Evolutionary conservation across 2,888 invertebrate species (phyloP).

Genomic region (Epirrhoe tristata): DNA sequence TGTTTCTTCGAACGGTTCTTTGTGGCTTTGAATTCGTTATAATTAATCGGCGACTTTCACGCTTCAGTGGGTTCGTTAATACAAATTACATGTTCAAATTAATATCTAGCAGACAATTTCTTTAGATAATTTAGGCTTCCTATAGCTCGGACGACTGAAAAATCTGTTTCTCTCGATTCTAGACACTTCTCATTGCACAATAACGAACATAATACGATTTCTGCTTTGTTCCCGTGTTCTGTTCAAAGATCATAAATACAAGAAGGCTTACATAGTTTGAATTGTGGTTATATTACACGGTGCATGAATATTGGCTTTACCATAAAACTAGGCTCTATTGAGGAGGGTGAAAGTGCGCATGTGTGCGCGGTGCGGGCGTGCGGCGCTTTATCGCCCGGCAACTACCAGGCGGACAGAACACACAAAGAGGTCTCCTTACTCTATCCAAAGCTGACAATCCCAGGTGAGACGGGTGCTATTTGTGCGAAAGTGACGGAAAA

Average conservation of each 20-base stretch:
- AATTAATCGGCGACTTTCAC: conserved; percentile 26
- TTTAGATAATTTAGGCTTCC: not conserved
- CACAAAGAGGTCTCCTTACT: conserved; percentile 44
- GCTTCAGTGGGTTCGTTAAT: conserved; percentile 35
- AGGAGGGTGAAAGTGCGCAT: conserved; percentile 63
- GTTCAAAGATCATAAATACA: not conserved
- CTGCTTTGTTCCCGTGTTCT: not conserved
- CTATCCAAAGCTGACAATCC: conserved; percentile 2
- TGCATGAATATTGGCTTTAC: not conserved
- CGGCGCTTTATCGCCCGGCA: conserved; percentile 78
- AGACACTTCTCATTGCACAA: not conserved
- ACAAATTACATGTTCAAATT: conserved; percentile 2
- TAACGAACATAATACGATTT: not conserved
- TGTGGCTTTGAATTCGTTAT: conserved; percentile 47
- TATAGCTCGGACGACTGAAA: not conserved
- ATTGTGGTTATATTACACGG: not conserved
- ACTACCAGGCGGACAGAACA: conserved; percentile 72
- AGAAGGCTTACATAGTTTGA: not conserved
- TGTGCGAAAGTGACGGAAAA: conserved; percentile 32
- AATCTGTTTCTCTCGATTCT: not conserved
- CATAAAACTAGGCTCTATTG: not conserved
- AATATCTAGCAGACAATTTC: not conserved
- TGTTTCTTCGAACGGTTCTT: conserved; percentile 52
- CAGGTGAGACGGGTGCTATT: conserved; percentile 22
- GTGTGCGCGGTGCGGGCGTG: conserved; percentile 82